These are phyloP conservation scores for Eupeodes latifasciatus DNA, from an alignment of 2,888 invertebrate species.

Conservation along the genomic window DNA sequence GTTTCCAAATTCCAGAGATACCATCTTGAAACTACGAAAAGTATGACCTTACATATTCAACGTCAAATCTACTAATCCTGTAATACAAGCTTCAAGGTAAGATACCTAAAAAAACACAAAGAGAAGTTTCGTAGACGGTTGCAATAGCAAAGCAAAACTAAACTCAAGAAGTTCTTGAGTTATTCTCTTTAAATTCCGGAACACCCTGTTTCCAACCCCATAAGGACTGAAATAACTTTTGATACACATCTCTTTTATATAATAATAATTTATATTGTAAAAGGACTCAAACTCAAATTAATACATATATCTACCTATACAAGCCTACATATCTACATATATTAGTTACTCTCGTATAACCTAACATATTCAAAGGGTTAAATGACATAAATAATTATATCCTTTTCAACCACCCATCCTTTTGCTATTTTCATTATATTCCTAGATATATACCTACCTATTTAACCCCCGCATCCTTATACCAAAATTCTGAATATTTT, in stretches of 20 bases:
- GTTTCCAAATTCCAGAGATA: too few species aligned
- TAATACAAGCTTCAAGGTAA: too few species aligned
- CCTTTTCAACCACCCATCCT: conserved; percentile 49
- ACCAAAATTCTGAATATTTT: neutral
- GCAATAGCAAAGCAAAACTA: too few species aligned
- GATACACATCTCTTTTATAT: conserved; percentile 50
- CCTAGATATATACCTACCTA: neutral
- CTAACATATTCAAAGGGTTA: conserved; percentile 57
- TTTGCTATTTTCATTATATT: neutral
- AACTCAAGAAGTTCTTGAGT: too few species aligned
- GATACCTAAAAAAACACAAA: too few species aligned
- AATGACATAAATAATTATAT: conserved; percentile 76
- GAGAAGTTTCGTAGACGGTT: too few species aligned
- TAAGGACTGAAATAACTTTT: neutral
- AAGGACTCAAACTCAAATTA: conserved; percentile 24
- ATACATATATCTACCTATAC: neutral
- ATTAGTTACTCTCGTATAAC: neutral
- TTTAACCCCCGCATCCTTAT: neutral
- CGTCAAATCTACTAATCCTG: too few species aligned
- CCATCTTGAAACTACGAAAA: too few species aligned
- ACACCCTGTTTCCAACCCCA: neutral
- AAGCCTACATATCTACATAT: neutral
- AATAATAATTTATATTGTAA: conserved; percentile 67
- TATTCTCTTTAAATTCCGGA: neutral
- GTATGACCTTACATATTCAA: too few species aligned